Percentiles rank a stretch among this genome's conserved stretches.
These are phyloP conservation scores for Rhinoraja longicauda DNA, from an alignment of 2,797 vertebrate genomes.

Conservation along the genomic window DNA sequence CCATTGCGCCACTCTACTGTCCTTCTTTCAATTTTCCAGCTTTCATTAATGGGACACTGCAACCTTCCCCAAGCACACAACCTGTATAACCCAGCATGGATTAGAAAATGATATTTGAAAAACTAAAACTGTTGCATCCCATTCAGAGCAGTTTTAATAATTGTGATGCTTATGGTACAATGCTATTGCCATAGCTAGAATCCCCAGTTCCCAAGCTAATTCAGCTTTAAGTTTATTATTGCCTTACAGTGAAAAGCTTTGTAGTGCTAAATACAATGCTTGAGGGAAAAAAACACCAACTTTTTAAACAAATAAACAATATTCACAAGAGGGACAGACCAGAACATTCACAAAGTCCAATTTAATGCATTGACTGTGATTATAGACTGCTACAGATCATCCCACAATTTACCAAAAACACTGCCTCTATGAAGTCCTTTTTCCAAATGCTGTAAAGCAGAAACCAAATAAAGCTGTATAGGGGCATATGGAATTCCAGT, in stretches of 20 bases:
- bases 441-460: not conserved
- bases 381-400: not conserved
- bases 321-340: not conserved
- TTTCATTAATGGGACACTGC: not conserved
- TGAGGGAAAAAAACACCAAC: not conserved
- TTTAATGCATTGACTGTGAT: not conserved
- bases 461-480: not conserved
- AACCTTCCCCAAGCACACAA: not conserved
- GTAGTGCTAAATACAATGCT: too few species aligned
- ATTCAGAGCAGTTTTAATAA: not conserved
- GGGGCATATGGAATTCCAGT: not conserved
- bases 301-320: not conserved
- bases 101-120: not conserved
- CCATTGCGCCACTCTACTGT: too few species aligned
- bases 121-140: not conserved
- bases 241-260: too few species aligned
- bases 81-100: not conserved
- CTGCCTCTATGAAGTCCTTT: not conserved
- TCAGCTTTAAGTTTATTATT: too few species aligned
- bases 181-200: not conserved
- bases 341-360: not conserved
- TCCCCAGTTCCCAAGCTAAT: not conserved
- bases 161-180: not conserved
- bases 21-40: not conserved
- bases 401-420: too few species aligned